Evolutionary conservation across 2,113 vertebrate genomes (phyloP).

Genomic region (Centropus unirufus): DNA sequence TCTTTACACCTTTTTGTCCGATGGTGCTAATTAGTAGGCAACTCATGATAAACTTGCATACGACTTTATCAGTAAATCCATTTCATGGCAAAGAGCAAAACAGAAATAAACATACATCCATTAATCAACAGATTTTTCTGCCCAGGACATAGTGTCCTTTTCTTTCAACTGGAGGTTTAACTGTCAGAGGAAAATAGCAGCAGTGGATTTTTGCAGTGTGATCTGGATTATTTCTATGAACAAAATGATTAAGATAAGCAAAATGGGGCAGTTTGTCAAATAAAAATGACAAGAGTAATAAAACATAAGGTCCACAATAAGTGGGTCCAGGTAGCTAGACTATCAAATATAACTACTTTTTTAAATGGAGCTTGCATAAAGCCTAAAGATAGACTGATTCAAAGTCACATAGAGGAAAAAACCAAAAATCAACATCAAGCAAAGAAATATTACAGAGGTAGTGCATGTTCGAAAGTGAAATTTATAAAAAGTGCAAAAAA

Average conservation of each 20-base stretch:
- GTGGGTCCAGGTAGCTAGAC: not conserved
- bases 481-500: not conserved
- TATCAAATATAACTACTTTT: constrained; percentile 3
- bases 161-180: constrained; percentile 44
- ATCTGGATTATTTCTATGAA: not conserved
- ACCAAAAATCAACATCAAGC: not conserved
- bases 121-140: constrained; percentile 39
- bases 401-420: constrained; percentile 1
- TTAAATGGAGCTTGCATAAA: constrained; percentile 19
- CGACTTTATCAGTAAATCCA: constrained; percentile 20
- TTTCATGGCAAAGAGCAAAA: constrained; percentile 36
- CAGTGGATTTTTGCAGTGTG: not conserved
- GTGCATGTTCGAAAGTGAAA: constrained; percentile 10
- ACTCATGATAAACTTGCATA: constrained; percentile 7
- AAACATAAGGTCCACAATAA: not conserved
- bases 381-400: not conserved
- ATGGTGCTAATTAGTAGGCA: not conserved
- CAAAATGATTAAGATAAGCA: constrained; percentile 47
- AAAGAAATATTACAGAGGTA: not conserved
- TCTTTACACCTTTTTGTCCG: not conserved
- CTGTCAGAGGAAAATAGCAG: not conserved
- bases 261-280: constrained; percentile 32
- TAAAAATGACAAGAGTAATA: constrained; percentile 36
- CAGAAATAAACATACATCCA: not conserved
- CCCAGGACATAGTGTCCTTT: not conserved